Evolutionary conservation across 2,888 invertebrate species (phyloP).

Genomic region (Leptothorax acervorum): DNA sequence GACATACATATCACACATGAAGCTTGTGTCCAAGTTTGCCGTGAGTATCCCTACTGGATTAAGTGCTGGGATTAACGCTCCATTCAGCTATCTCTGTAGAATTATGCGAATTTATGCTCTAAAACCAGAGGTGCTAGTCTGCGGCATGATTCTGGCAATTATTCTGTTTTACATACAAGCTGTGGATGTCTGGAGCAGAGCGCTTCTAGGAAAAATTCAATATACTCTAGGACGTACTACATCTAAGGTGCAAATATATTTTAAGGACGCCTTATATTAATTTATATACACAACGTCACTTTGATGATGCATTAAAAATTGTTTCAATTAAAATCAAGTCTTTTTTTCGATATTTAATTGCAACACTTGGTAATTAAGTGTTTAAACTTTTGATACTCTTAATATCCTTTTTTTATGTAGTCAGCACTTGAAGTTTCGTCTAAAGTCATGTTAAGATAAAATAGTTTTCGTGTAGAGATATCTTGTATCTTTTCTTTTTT

Average conservation of each 20-base stretch:
- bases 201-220: conserved; percentile 90
- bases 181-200: conserved; percentile 93
- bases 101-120: conserved; percentile 92
- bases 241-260: conserved; percentile 85
- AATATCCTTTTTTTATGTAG: neutral
- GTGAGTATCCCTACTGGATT: conserved; percentile 89
- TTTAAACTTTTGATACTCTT: neutral
- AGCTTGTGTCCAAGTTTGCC: conserved; percentile 93
- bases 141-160: conserved; percentile 90
- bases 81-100: conserved; percentile 92
- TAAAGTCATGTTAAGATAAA: neutral
- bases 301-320: neutral
- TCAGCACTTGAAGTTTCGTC: neutral
- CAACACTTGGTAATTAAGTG: neutral
- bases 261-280: neutral
- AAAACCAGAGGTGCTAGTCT: conserved; percentile 92
- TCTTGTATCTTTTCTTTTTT: neutral
- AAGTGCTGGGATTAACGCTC: conserved; percentile 88
- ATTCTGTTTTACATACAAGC: conserved; percentile 93
- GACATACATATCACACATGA: conserved; percentile 94
- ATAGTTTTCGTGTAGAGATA: neutral
- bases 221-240: conserved; percentile 88
- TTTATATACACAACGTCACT: neutral
- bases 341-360: neutral
- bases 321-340: neutral